Conservation (phyloP, 2,113 vertebrate genomes). For the Anoplopoma fimbria region DNA sequence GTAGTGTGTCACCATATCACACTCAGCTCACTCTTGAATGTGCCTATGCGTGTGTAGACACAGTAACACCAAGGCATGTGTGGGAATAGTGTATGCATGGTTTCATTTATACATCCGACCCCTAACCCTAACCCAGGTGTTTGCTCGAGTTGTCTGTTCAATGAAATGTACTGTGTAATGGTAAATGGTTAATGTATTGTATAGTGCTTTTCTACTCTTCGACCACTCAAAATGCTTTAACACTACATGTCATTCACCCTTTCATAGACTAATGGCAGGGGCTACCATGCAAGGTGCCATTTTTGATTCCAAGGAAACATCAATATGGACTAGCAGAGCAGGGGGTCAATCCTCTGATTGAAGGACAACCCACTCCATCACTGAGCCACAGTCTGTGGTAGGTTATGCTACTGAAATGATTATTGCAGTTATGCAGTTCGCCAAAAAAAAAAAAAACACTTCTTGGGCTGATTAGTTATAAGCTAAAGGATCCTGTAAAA, state of each 20-base stretch:
- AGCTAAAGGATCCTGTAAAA: constrained; percentile 49
- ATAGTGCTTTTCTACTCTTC: background rate
- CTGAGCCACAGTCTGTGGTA: background rate
- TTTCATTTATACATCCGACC: background rate
- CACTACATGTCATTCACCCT: background rate
- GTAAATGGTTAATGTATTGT: background rate
- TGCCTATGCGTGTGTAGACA: background rate
- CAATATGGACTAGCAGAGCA: too few species aligned
- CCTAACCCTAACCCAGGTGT: background rate
- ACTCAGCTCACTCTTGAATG: background rate
- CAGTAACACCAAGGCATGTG: background rate
- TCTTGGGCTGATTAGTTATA: constrained; percentile 18
- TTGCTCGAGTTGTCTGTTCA: background rate
- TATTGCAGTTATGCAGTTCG: constrained; percentile 7
- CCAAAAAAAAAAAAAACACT: background rate
- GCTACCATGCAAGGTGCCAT: too few species aligned
- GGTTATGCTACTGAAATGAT: background rate
- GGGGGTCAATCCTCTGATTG: background rate
- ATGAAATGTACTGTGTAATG: background rate
- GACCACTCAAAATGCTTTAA: background rate
- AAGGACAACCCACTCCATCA: background rate
- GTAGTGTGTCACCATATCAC: background rate
- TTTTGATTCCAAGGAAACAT: too few species aligned
- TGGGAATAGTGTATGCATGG: background rate
- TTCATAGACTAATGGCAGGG: background rate